Conservation (phyloP, 2,888 invertebrate species). For the Leptogaster cylindrica region DNA sequence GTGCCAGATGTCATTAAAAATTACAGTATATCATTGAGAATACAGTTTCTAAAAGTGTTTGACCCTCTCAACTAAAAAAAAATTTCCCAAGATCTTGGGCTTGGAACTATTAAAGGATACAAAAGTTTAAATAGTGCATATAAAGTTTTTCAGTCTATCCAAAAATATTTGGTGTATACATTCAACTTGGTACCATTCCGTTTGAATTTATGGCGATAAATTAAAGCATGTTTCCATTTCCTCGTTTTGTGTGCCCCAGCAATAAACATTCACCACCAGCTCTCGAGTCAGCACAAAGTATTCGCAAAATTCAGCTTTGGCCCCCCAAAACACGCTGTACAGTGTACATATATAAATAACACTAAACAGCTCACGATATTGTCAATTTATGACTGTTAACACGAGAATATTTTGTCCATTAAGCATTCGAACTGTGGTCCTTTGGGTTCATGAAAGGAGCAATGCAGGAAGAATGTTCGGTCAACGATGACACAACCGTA, state of each 20-base stretch:
- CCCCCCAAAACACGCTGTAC: not conserved
- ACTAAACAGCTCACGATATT: slow-evolving; percentile 36
- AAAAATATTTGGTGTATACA: too few relatives aligned
- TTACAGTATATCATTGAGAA: too few relatives aligned
- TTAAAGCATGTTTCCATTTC: slow-evolving; percentile 29
- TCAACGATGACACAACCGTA: not conserved
- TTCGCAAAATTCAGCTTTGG: not conserved
- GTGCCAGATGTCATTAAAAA: too few relatives aligned
- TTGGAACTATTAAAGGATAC: too few relatives aligned
- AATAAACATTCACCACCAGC: slow-evolving; percentile 22
- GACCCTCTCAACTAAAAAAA: too few relatives aligned
- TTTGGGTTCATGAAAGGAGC: not conserved
- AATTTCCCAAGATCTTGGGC: too few relatives aligned
- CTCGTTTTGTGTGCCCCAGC: slow-evolving; percentile 8
- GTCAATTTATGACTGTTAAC: slow-evolving; percentile 38
- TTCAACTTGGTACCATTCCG: too few relatives aligned
- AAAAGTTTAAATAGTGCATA: too few relatives aligned
- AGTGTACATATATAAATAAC: slow-evolving; percentile 30
- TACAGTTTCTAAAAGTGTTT: too few relatives aligned
- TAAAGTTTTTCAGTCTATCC: too few relatives aligned
- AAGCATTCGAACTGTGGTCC: slow-evolving; percentile 2
- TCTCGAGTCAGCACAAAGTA: slow-evolving; percentile 20
- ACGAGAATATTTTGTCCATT: slow-evolving; percentile 35
- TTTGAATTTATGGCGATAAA: slow-evolving; percentile 24
- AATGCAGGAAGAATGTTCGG: not conserved